Evolutionary conservation across 2,113 vertebrate species (phyloP).

Genomic region (Acinonyx jubatus): DNA sequence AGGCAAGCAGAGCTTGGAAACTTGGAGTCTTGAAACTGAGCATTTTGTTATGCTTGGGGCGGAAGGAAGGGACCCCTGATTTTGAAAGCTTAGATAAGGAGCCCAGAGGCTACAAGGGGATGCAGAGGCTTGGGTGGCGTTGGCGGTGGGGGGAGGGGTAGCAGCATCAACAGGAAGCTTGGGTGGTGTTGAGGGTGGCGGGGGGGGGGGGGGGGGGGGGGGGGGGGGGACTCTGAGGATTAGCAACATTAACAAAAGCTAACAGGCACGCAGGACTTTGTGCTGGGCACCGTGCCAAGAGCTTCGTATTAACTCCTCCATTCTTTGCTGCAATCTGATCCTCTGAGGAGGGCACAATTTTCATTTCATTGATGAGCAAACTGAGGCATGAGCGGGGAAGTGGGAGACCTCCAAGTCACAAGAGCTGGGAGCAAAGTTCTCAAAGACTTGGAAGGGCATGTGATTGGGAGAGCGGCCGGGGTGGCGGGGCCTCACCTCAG

Average conservation of each 20-base stretch:
- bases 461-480: background rate
- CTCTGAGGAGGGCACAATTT: background rate
- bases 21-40: background rate
- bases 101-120: too few relatives aligned
- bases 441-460: background rate
- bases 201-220: background rate
- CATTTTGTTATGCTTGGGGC: background rate
- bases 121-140: rapidly evolving
- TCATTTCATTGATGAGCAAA: background rate
- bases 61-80: background rate
- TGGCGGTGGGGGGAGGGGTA: background rate
- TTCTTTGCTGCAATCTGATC: background rate
- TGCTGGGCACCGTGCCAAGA: background rate
- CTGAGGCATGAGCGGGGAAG: background rate
- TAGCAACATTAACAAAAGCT: background rate
- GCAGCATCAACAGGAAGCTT: background rate
- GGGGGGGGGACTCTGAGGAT: background rate
- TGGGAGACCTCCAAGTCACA: background rate
- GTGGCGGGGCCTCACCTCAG: background rate
- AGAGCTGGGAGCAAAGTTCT: background rate
- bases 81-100: background rate
- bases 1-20: background rate
- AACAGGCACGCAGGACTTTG: rapidly evolving
- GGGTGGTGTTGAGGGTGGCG: rapidly evolving
- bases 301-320: background rate